phyloP scores from a whole-genome alignment of 2,888 invertebrate species.

The Dolichopus griseipennis region DNA sequence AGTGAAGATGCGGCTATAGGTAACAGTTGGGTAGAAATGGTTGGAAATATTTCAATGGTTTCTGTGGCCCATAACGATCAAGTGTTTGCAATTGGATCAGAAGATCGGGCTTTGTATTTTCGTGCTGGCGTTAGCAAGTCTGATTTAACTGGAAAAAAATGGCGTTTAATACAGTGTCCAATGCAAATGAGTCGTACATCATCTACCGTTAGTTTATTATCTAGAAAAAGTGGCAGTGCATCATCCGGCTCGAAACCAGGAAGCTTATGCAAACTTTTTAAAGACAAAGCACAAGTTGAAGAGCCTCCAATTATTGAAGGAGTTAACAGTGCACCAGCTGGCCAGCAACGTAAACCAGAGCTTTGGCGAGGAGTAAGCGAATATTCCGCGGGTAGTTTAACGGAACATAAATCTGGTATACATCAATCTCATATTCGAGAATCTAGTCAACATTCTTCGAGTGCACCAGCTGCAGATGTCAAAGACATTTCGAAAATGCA shows the following conservation, averaged over 20 bases:
- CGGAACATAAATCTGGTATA: slow-evolving; percentile 37
- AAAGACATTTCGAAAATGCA: slow-evolving; percentile 55
- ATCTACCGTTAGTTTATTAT: slow-evolving; percentile 64
- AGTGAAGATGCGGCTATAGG: slow-evolving; percentile 72
- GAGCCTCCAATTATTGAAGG: slow-evolving; percentile 40
- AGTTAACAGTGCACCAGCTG: slow-evolving; percentile 58
- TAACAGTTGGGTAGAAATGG: slow-evolving; percentile 82
- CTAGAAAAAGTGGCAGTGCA: slow-evolving; percentile 41
- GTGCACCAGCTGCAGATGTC: slow-evolving; percentile 39
- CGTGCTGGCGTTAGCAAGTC: slow-evolving; percentile 64
- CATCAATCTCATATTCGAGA: slow-evolving; percentile 30
- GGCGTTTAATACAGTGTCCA: slow-evolving; percentile 71
- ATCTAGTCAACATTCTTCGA: slow-evolving; percentile 34
- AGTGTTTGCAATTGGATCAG: slow-evolving; percentile 76
- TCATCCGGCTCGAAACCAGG: slow-evolving; percentile 57
- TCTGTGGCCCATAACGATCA: slow-evolving; percentile 85
- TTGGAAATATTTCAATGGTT: slow-evolving; percentile 71
- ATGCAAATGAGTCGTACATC: slow-evolving; percentile 76
- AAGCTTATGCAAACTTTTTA: slow-evolving; percentile 54
- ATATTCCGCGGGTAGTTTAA: slow-evolving; percentile 41
- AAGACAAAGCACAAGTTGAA: slow-evolving; percentile 41
- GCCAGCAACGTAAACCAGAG: slow-evolving; percentile 33
- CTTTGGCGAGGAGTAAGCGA: slow-evolving; percentile 36
- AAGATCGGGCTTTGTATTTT: slow-evolving; percentile 73
- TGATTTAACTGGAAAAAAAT: slow-evolving; percentile 78